Percentiles rank a stretch among this genome's conserved stretches.
These are phyloP conservation scores for Mactra quadrangularis DNA, from an alignment of 1,140 invertebrate species.

Conservation along the genomic window DNA sequence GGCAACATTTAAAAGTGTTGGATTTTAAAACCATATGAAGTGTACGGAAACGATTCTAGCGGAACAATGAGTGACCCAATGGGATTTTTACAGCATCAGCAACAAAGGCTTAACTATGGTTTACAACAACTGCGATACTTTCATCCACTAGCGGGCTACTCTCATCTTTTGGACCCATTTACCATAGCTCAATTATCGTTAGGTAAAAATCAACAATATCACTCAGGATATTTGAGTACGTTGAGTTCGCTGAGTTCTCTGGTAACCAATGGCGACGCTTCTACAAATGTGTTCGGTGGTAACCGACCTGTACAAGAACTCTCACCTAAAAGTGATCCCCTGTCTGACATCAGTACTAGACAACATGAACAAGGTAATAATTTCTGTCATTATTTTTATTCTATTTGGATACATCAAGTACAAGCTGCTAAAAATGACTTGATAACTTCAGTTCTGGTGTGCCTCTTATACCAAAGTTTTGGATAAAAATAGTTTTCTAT, in stretches of 20 bases:
- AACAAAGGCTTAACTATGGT: conserved; percentile 44
- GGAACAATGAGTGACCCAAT: conserved; percentile 34
- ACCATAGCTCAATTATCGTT: conserved; percentile 46
- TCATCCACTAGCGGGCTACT: conserved; percentile 53
- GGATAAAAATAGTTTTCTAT: no score
- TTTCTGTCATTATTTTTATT: background rate
- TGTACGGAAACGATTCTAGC: no score
- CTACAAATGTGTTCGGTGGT: conserved; percentile 8
- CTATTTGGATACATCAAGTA: background rate
- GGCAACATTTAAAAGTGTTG: no score
- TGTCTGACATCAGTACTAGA: background rate
- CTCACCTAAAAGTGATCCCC: conserved; percentile 32
- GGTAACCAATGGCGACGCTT: background rate
- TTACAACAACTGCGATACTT: conserved; percentile 52
- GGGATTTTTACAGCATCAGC: conserved; percentile 49
- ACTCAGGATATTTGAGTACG: conserved; percentile 17
- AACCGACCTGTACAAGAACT: conserved; percentile 7
- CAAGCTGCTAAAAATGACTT: no score
- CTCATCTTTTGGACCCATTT: conserved; percentile 45
- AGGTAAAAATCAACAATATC: conserved; percentile 36
- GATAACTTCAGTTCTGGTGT: no score
- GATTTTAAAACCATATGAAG: no score
- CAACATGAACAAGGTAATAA: conserved; percentile 42
- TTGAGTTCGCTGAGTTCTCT: conserved; percentile 10
- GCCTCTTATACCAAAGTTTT: no score